Conservation (phyloP, 92 coral and sea anemone species). For the Epizoanthus rinbou region DNA sequence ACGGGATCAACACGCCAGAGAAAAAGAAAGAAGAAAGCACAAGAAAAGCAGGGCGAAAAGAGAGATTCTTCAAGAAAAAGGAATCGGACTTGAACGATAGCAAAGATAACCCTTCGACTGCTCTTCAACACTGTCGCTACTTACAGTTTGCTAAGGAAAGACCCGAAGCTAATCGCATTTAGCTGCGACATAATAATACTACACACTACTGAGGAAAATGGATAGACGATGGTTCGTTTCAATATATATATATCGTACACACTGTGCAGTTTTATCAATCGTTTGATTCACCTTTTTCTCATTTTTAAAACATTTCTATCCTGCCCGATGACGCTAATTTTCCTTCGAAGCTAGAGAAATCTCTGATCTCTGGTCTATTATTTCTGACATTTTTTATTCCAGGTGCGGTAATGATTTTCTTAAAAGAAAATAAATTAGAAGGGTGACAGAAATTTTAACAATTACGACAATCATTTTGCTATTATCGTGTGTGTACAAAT, state of each 20-base stretch:
- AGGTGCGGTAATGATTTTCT: background rate
- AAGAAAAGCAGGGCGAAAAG: background rate
- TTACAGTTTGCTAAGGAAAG: conserved; percentile 42
- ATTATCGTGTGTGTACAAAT: background rate
- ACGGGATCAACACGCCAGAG: background rate
- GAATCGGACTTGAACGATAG: background rate
- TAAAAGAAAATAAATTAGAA: background rate
- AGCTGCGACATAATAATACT: background rate
- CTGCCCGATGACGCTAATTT: too few relatives aligned
- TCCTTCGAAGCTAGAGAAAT: too few relatives aligned
- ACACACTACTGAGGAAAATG: background rate
- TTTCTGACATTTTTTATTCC: background rate
- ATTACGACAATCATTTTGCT: conserved; percentile 1
- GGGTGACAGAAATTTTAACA: background rate
- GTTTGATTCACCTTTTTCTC: background rate
- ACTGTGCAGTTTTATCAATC: background rate
- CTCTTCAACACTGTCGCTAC: conserved; percentile 43
- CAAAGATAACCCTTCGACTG: background rate
- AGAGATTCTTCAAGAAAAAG: background rate
- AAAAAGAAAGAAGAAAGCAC: background rate
- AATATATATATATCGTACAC: background rate
- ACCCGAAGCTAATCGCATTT: conserved; percentile 54
- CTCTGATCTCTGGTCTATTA: background rate
- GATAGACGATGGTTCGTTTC: background rate
- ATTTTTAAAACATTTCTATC: too few relatives aligned